Evolutionary conservation across 1,140 invertebrate genomes (phyloP).

Genomic region (Dendroctonus valens): DNA sequence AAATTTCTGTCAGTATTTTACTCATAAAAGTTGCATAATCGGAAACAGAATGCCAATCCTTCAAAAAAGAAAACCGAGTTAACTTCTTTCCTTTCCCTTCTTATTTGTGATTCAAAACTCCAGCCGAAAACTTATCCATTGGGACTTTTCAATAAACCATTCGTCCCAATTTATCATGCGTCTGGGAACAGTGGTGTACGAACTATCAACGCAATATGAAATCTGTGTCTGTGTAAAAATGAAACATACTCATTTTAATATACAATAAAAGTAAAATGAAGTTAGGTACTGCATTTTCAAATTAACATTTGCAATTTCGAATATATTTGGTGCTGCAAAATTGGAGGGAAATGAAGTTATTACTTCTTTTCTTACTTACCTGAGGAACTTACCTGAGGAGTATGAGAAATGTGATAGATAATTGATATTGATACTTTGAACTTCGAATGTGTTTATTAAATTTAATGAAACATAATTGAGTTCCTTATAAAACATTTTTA

Average conservation of each 20-base stretch:
- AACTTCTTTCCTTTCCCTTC: conserved; percentile 27
- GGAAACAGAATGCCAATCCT: conserved; percentile 11
- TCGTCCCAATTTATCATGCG: conserved; percentile 45
- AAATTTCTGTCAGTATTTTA: conserved; percentile 2
- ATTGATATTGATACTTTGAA: no score
- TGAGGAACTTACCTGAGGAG: no score
- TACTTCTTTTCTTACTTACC: no score
- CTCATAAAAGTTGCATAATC: conserved; percentile 15
- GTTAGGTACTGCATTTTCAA: no score
- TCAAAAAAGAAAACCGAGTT: conserved; percentile 8
- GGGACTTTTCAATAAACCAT: conserved; percentile 48
- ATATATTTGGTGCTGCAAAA: no score
- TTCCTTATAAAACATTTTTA: not conserved
- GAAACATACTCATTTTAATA: not conserved
- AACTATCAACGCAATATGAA: conserved; percentile 3
- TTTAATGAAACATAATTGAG: not conserved
- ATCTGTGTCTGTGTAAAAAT: not conserved
- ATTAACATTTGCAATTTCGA: no score
- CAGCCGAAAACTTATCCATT: conserved; percentile 36
- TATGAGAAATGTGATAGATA: no score
- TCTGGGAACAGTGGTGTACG: conserved; percentile 21
- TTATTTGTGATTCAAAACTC: conserved; percentile 40
- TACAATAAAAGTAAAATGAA: not conserved
- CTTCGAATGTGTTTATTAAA: no score
- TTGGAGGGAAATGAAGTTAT: no score